phyloP scores from a whole-genome alignment of 2,113 vertebrate genomes.

The Megatriorchis doriae region DNA sequence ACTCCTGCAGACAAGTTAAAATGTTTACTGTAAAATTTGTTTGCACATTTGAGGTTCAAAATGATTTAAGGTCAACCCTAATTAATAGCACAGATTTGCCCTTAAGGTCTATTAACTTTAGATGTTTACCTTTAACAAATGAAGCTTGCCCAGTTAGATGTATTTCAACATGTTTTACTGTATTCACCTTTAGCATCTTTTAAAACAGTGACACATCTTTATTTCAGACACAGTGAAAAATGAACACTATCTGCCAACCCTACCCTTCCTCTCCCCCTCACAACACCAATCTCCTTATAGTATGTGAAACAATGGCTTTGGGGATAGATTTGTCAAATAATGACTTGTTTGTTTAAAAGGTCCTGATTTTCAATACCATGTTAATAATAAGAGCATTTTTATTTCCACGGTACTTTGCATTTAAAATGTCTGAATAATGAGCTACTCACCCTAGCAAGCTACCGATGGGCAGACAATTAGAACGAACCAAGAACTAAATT shows the following conservation, averaged over 20 bases:
- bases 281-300: not conserved
- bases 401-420: not conserved
- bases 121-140: not conserved
- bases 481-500: constrained; percentile 46
- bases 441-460: not conserved
- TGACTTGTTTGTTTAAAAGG: not conserved
- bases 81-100: not conserved
- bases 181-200: not conserved
- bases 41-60: not conserved
- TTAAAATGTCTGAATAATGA: constrained; percentile 10
- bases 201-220: not conserved
- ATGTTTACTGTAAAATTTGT: not conserved
- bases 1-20: not conserved
- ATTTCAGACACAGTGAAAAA: not conserved
- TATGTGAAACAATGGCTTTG: not conserved
- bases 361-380: not conserved
- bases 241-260: not conserved
- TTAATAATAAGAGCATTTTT: not conserved
- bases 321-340: not conserved
- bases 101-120: not conserved
- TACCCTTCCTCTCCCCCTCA: not conserved
- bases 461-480: constrained; percentile 36
- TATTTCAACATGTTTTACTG: not conserved
- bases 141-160: not conserved
- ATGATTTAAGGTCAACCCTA: not conserved